These are phyloP conservation scores for Desmodus rotundus DNA, from an alignment of 2,113 vertebrate species.

Conservation along the genomic window DNA sequence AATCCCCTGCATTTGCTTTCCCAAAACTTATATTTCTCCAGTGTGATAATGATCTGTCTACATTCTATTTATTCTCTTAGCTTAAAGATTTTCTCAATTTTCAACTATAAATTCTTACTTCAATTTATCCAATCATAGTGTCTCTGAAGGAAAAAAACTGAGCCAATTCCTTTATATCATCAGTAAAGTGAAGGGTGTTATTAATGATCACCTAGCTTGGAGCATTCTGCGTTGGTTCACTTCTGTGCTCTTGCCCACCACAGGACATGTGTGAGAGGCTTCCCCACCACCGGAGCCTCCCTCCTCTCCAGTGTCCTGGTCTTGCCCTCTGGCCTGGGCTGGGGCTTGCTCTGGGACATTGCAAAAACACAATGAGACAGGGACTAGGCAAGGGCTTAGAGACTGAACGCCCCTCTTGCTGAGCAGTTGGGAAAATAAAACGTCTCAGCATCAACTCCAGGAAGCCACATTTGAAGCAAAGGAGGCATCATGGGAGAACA, in stretches of 20 bases:
- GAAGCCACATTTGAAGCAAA: background rate
- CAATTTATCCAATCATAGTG: background rate
- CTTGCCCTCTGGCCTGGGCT: background rate
- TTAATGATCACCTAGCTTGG: fast-evolving
- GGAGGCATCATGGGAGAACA: background rate
- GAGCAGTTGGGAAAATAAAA: background rate
- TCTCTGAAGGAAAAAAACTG: background rate
- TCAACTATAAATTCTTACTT: background rate
- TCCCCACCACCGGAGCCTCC: fast-evolving
- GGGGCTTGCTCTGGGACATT: background rate
- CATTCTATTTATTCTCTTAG: background rate
- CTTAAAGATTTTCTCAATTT: background rate
- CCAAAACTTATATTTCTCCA: background rate
- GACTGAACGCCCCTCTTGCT: background rate
- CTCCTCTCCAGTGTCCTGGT: too few relatives aligned
- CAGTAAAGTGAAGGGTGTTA: background rate
- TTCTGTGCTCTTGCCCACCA: background rate
- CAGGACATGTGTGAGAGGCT: background rate
- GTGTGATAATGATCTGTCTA: background rate
- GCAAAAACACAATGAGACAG: background rate
- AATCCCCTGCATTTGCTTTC: background rate
- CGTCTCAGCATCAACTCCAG: too few relatives aligned
- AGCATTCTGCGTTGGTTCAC: background rate
- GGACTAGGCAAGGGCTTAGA: background rate
- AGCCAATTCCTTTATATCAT: background rate